These are phyloP conservation scores for Limnephilus rhombicus DNA, from an alignment of 2,888 invertebrate genomes.

Conservation along the genomic window DNA sequence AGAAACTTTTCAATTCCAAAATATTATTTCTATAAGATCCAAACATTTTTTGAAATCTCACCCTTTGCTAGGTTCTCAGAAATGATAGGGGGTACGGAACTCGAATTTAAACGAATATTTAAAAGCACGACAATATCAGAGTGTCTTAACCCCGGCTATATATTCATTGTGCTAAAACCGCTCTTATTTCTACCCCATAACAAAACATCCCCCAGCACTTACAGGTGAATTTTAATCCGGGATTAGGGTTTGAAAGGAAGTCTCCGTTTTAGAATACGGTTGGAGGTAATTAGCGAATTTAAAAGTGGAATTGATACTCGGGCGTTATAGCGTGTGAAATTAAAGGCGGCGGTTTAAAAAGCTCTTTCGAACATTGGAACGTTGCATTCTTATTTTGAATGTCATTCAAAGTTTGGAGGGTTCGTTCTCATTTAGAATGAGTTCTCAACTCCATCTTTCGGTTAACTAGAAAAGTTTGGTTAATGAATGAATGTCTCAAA, in stretches of 20 bases:
- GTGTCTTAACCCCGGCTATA: slow-evolving; percentile 52
- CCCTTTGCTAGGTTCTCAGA: neutral
- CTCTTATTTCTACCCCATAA: slow-evolving; percentile 36
- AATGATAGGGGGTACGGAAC: slow-evolving; percentile 68
- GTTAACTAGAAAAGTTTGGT: too few relatives aligned
- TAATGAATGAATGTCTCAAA: too few relatives aligned
- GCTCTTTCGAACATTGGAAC: slow-evolving; percentile 16
- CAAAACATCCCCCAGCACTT: slow-evolving; percentile 14
- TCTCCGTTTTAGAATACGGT: slow-evolving; percentile 20
- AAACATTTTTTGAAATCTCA: neutral
- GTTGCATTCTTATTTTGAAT: slow-evolving; percentile 1
- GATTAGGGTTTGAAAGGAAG: slow-evolving; percentile 35
- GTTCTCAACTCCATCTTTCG: too few relatives aligned
- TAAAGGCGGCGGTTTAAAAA: slow-evolving; percentile 52
- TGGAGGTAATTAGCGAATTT: slow-evolving; percentile 63
- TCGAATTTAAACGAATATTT: slow-evolving; percentile 63
- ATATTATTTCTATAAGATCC: too few relatives aligned
- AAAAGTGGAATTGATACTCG: slow-evolving; percentile 62
- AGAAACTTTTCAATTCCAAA: too few relatives aligned
- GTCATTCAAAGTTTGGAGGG: neutral
- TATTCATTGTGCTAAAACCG: slow-evolving; percentile 62
- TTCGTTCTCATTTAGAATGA: neutral
- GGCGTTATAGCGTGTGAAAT: slow-evolving; percentile 63
- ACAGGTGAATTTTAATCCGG: slow-evolving; percentile 56
- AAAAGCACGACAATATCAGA: slow-evolving; percentile 61